These are phyloP conservation scores for Drosophila eohydei DNA, from an alignment of 2,888 invertebrate species.

Conservation along the genomic window DNA sequence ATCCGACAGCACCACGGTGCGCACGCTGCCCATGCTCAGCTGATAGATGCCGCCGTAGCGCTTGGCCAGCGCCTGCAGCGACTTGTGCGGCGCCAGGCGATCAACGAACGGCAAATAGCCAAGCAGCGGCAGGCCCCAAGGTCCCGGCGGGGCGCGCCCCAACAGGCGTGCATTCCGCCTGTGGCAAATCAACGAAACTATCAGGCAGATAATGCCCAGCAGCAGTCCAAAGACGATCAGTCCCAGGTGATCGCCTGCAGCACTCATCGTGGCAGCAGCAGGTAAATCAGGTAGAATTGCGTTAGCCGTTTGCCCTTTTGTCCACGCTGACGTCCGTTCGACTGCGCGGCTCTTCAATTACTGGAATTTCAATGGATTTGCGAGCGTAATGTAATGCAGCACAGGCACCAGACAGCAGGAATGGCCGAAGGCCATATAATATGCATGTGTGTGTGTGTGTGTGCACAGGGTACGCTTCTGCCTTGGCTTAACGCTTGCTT, in stretches of 20 bases:
- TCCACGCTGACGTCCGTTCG: constrained; percentile 58
- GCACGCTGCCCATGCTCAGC: constrained; percentile 90
- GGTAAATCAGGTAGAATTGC: constrained; percentile 4
- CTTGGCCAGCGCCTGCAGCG: constrained; percentile 88
- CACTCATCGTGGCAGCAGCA: neutral
- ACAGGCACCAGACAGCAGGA: constrained; percentile 24
- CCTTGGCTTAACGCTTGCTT: constrained; percentile 28
- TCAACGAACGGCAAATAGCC: constrained; percentile 92
- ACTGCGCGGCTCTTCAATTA: constrained; percentile 61
- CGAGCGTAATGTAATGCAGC: constrained; percentile 33
- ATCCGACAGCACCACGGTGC: constrained; percentile 92
- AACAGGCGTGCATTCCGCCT: constrained; percentile 53
- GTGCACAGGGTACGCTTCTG: constrained; percentile 22
- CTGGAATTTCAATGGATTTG: constrained; percentile 68
- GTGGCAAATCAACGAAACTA: constrained; percentile 57
- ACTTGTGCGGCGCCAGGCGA: constrained; percentile 89
- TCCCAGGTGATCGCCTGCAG: neutral
- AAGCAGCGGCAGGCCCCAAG: constrained; percentile 90
- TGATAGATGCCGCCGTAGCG: constrained; percentile 91
- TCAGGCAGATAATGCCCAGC: constrained; percentile 27
- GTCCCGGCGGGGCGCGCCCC: constrained; percentile 88
- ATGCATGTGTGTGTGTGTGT: too few species aligned
- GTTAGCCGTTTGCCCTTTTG: neutral
- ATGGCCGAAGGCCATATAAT: constrained; percentile 26
- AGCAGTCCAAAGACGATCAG: constrained; percentile 31